Evolutionary conservation across 2,113 vertebrate species (phyloP), one percentile per base, ranked within the genome.

Genomic region (Bothrops jararaca): DNA sequence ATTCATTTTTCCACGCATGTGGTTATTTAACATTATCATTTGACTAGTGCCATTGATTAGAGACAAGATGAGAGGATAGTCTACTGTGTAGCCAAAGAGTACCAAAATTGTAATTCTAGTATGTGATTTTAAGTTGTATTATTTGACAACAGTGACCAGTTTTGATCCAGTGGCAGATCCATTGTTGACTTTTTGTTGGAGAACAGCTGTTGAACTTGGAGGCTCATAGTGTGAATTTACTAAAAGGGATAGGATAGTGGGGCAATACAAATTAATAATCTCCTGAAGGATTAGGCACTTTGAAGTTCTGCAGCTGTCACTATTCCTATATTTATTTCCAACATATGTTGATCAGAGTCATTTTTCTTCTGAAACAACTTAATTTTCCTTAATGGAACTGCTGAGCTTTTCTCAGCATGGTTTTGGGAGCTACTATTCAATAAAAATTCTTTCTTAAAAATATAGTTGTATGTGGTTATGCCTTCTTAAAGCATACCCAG

Each of bases 241-340:
- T 94, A 92, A 89, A 95, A 93, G 91, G 93, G 94, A 95, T 56
- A 89, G 91, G 85, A 88, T 94, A 86, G 85, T 88, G 57, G 94
- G 91, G 89, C 94, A 93, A 92, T 0, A 53, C 93, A 95, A 94
- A 94, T 95, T 64, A 92, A 92, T 29, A 22, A 92, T 13, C 90
- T 90, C 91, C 92, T 94, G 91, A 54, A 74, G 91, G 93, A 93
- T 95, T 95, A 96, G 94, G 92, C 86, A 91, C 95, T 95, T 96
- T 96, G 97, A 97, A 97, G 96, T 97, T 92, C 52, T 69, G 53
- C 94, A 95, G 93, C 95, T 97, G 96, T 96, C 95, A 57, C 57
- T 89, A 60, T 93, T 96, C 42, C 89, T 91, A 34, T 89, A 90
- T 94, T 90, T 92, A 88, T 92, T 91, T 94, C 90, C 93, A 85